Evolutionary conservation across 2,888 invertebrate species (phyloP).

Genomic region (Drosophila helvetica): DNA sequence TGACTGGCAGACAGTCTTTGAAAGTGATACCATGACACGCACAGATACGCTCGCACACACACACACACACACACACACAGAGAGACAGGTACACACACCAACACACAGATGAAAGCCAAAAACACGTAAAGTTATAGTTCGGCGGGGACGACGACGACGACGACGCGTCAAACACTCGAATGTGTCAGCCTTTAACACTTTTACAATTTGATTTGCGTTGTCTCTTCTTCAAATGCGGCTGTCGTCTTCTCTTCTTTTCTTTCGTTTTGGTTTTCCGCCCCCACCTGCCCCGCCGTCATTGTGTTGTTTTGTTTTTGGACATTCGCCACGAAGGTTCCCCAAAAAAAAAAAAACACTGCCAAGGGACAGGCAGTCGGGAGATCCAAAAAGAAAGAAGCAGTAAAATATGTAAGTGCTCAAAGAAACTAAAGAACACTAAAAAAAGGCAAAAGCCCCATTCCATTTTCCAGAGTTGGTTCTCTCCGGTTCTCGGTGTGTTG

Average conservation of each 20-base stretch:
- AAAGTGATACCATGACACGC: conserved; percentile 47
- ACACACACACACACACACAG: conserved; percentile 5
- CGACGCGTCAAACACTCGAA: conserved; percentile 48
- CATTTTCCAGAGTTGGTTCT: conserved; percentile 16
- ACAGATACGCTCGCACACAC: conserved; percentile 12
- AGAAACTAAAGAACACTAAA: conserved; percentile 40
- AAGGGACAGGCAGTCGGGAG: neutral
- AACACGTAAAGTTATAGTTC: neutral
- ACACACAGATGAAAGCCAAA: neutral
- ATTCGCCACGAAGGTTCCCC: conserved; percentile 36
- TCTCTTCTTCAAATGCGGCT: conserved; percentile 35
- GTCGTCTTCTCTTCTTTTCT: conserved; percentile 25
- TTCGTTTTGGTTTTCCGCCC: neutral
- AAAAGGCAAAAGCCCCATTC: conserved; percentile 20
- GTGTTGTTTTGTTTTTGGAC: conserved; percentile 37
- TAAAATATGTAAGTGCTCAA: conserved; percentile 39
- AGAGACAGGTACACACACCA: conserved; percentile 7
- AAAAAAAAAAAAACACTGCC: conserved; percentile 10
- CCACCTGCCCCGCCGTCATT: neutral
- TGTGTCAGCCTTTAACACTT: conserved; percentile 58
- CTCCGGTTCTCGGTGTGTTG: neutral
- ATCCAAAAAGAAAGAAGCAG: conserved; percentile 8
- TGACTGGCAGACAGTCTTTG: conserved; percentile 50
- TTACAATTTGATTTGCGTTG: conserved; percentile 54
- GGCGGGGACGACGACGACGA: conserved; percentile 6